Evolutionary conservation across 2,797 vertebrate genomes (phyloP), one percentile per base, ranked within the genome.

Genomic region (Rhyacichthys aspro): DNA sequence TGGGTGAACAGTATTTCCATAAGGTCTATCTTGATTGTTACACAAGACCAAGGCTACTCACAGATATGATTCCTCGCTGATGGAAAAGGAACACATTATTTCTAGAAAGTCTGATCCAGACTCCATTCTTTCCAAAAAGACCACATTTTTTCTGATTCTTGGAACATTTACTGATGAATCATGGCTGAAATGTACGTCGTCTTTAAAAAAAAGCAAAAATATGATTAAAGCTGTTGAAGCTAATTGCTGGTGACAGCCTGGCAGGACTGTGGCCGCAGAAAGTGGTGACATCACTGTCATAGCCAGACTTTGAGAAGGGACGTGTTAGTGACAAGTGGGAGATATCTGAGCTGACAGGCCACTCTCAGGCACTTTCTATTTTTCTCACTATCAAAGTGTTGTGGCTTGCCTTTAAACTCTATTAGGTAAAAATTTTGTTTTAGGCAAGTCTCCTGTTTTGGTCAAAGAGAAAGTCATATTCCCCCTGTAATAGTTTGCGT

Each of bases 31-130:
- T 84, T 75, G 62, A 74, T 85, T 83, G 65, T 71, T 77, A 82
- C 79, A 86, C 70, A 84, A 78, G 85, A 87, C 82, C 91, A 92
- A 88, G 80, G 90, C 81, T 86, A 73, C 80, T 79, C 82, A 72
- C 84, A 89, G 92, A 91, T 92, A 90, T 81, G 86, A 91, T 86
- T 87, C 86, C 86, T 87, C 78, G 82, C 70, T 80, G 43, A 42
- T 59, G 74, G 82, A 82, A 87, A 89, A 77, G 81, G 70, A 89
- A 88, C 86, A 81, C 59, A 78, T 82, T 83, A 86, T 87, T 84
- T 81, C 82, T 78, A 81, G 81, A 88, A 81, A 63, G 68, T 79
- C 76, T 77, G 76, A 81, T 72, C 83, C 76, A 79, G 63, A 73
- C 70, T 79, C 67, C 68, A 58, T 58, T 81, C 67, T 81, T 67